Conservation (phyloP, 1,140 invertebrate genomes). For the Vanessa atalanta region DNA sequence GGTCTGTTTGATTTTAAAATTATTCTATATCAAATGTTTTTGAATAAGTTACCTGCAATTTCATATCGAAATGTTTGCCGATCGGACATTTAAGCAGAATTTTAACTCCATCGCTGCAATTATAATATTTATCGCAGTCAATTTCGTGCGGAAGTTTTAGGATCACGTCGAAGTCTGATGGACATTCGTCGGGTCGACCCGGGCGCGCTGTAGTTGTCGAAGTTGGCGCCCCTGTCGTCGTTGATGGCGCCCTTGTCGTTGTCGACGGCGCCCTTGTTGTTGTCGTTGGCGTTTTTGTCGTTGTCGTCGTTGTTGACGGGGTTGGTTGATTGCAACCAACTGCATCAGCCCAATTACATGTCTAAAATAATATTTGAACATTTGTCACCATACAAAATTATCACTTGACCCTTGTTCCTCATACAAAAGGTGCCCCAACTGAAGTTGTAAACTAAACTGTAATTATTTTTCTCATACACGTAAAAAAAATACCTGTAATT, state of each 20-base stretch:
- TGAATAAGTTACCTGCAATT: constrained; percentile 22
- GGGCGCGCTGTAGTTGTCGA: constrained; percentile 27
- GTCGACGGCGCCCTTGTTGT: constrained; percentile 19
- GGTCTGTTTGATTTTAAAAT: neutral
- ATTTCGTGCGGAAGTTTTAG: constrained; percentile 25
- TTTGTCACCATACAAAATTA: too few relatives aligned
- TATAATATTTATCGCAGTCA: constrained; percentile 35
- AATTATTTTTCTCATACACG: too few relatives aligned
- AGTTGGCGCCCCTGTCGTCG: constrained; percentile 15
- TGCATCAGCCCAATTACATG: neutral
- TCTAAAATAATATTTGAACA: neutral
- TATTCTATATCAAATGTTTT: constrained; percentile 4
- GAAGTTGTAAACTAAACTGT: too few relatives aligned
- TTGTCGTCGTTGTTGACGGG: neutral
- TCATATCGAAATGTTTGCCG: constrained; percentile 11
- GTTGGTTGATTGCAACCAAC: neutral
- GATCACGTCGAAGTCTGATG: constrained; percentile 23
- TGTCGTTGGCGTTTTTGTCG: neutral
- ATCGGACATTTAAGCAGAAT: constrained; percentile 29
- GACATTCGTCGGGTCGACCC: constrained; percentile 19
- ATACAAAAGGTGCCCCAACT: too few relatives aligned
- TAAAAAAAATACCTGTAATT: constrained; percentile 46
- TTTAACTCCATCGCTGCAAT: constrained; percentile 30
- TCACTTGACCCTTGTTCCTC: too few relatives aligned
- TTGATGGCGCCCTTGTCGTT: constrained; percentile 29